phyloP scores from a whole-genome alignment of 2,888 invertebrate species.

The Chloroclystis v-ata region DNA sequence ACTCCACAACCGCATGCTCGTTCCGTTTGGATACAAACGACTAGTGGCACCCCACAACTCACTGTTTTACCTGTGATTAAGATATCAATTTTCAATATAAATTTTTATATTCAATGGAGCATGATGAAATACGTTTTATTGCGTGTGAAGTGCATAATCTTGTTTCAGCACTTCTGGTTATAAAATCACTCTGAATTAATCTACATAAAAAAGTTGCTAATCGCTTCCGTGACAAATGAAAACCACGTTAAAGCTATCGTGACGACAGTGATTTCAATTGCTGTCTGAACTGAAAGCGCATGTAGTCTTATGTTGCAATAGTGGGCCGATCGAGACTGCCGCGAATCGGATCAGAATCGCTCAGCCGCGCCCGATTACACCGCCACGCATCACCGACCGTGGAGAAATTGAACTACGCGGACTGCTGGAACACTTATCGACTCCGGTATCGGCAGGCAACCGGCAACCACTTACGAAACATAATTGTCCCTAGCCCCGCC shows the following conservation, averaged over 20 bases:
- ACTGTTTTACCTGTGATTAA: slow-evolving; percentile 16
- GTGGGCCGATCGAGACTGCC: slow-evolving; percentile 40
- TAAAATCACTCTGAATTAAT: not conserved
- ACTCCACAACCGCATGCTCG: slow-evolving; percentile 45
- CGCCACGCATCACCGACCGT: slow-evolving; percentile 62
- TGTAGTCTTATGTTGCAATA: slow-evolving; percentile 57
- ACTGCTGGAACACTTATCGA: slow-evolving; percentile 56
- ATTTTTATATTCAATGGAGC: too few species aligned
- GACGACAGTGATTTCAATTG: slow-evolving; percentile 46
- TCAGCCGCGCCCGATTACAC: slow-evolving; percentile 73
- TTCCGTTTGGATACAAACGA: slow-evolving; percentile 41
- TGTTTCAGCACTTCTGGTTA: not conserved
- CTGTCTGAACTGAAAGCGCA: slow-evolving; percentile 59
- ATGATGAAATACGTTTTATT: too few species aligned
- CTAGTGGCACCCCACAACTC: slow-evolving; percentile 20
- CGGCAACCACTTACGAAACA: slow-evolving; percentile 66
- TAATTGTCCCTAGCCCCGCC: slow-evolving; percentile 53
- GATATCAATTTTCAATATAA: slow-evolving; percentile 8
- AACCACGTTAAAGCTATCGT: slow-evolving; percentile 37
- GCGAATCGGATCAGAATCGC: slow-evolving; percentile 70
- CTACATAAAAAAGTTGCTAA: slow-evolving; percentile 30
- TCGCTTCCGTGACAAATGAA: slow-evolving; percentile 33
- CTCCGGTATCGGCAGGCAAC: slow-evolving; percentile 15
- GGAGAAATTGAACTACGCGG: slow-evolving; percentile 71
- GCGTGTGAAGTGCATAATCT: not conserved